Evolutionary conservation across 2,888 invertebrate species (phyloP), one percentile per base, ranked within the genome.

Genomic region (Yponomeuta sedellus): DNA sequence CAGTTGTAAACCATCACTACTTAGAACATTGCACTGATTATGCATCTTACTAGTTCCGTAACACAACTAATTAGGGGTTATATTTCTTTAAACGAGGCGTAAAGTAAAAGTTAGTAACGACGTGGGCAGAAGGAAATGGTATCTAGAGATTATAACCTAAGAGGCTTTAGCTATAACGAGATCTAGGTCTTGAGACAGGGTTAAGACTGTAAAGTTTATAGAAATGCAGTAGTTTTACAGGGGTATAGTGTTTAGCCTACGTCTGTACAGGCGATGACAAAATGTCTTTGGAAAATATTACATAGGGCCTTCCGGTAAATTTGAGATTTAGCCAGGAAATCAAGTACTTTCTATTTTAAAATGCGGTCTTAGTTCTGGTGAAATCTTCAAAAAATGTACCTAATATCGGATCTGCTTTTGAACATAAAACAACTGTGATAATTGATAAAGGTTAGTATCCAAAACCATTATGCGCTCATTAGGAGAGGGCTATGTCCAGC

Each of bases 81-180:
- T 22, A 25, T 59, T 59, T 11, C 59, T 22, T 22, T 22, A 10
- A 20, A 11, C 20, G 22, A 59, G 25, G 22, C 20, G 59, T 12
- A 20, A 10, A 59, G 59, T n/a, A 62, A 62, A 34, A 62, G 28
- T 28, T 62, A 10, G 62, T 19, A n/a, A 28, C 34, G 12, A 19
- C 4, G 62, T 62, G 28, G 62, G 62, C 19, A n/a, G 62, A 34
- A 39, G 28, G 12, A 28, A 25, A 25, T 28, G 39, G 62, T 25
- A 61, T n/a, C 62, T 34, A 39, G 8, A 52, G 62, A 62, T 62
- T 62, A 62, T 62, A 19, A 19, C 34, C n/a, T 62, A 62, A 62
- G 62, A 62, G 40, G 62, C 28, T 62, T 62, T 39, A 2, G 44
- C 44, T 52, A 28, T 39, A 39, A 28, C 62, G 28, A 62, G 39